Evolutionary conservation across 2,888 invertebrate species (phyloP), one percentile per base, ranked within the genome.

Genomic region (Philereme transversata): DNA sequence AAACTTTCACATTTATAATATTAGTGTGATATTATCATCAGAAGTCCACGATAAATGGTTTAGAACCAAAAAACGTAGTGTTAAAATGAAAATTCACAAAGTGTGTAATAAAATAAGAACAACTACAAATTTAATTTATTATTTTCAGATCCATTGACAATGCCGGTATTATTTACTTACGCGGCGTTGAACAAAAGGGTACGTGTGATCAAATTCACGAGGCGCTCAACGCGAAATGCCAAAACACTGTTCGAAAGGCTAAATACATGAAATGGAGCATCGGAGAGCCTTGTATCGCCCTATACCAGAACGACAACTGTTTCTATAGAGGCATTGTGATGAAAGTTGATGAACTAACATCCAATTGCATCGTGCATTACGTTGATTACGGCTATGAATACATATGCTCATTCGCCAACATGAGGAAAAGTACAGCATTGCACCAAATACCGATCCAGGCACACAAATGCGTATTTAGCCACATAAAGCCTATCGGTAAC

Each of bases 341-440:
- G 1, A 81, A 92, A 54, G 85, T 93, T 0, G 76, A 86, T 45
- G 70, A 82, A 2, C 87, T 92, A 60, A 69, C 83, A 3, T 72
- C 81, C 51, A 72, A 77, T 54, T 86, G 95, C 65, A 65, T 90
- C 56, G 94, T 97, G 0, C 88, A 93, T 54, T 97, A 96, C 84
- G 93, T 97, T 1, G 98, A 98, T 86, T 98, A 96, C 76, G 98
- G 98, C 0, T 97, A 97, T 77, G 89, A 94, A 45, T 97, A 97
- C 81, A 79, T 83, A 0, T 94, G 96, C 60, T 70, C 87, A 0
- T 86, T 93, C 9, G 79, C 86, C 1, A 92, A 94, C 55, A 73
- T 97, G 53, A 90, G 95, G 22, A 95, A 94, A 66, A 93, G 93
- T 69, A 91, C 95, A 2, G 93, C 94, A 5, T 93, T 95, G 49